Base-by-base conservation (phyloP, 1,140 invertebrate genomes). In the Maniola jurtina region DNA sequence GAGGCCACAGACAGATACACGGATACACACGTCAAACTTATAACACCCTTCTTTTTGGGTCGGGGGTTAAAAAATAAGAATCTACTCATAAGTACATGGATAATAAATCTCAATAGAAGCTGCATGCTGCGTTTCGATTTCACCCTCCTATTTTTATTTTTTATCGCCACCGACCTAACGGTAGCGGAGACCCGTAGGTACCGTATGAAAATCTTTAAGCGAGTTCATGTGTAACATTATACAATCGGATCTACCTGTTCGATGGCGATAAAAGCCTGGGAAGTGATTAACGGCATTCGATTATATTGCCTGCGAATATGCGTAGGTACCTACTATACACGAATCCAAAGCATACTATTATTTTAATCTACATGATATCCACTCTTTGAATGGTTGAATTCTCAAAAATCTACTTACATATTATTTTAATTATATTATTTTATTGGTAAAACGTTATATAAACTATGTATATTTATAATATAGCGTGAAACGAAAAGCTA, bases 161-260 rank as follows among this genome's bases (percentile, higher is more conserved):
- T 85, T 85, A 78, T 70, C 61, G 66, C 25, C 64, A 66, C 78
- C 78, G 68, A 81, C 76, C 84, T 88, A 88, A 88, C 86, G 83
- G 86, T 81, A 83, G 68, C 63, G 36, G 66, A 16, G 65, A 64
- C 76, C 70, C 72, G 62, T 73, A 68, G 72, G 68, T 75, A 78
- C 78, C 76, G 78, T 80, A 76, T 69, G 69, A 72, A 66, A 66
- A 58, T 48, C 61, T 67, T 57, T 47, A 71, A 73, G 54, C 57
- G 16, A 59, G 48, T 58, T 58, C 50, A 60, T 60, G 45, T 54
- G 54, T 68, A 38, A 57, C 52, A 64, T 71, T 38, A 68, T 62
- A 64, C 40, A 33, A 59, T 50, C 58, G 52, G 16, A 66, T 56
- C 40, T 61, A 66, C 71, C 71, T 73, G 68, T 60, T 56, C 15